Conservation (phyloP, 2,113 vertebrate genomes). For the Catharus fuscescens region DNA sequence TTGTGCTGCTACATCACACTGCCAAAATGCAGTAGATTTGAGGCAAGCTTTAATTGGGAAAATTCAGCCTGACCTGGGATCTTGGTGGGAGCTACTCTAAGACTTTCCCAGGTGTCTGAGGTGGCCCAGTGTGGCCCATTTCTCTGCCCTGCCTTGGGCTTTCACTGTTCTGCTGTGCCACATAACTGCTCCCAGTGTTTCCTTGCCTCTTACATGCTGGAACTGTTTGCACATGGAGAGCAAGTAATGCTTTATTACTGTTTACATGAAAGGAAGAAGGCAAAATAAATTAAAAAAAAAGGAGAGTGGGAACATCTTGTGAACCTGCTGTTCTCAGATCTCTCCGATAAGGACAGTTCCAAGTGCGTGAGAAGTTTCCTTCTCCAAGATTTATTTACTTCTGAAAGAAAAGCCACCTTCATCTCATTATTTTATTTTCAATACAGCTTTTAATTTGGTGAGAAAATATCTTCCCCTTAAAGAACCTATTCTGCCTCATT, state of each 20-base stretch:
- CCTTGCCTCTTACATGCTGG: accelerated
- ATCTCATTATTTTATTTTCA: constrained; percentile 63
- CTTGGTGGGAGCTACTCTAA: neutral
- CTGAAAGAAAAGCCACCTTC: constrained; percentile 62
- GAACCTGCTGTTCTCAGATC: constrained; percentile 19
- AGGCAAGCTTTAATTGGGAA: neutral
- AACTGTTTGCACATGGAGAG: constrained; percentile 17
- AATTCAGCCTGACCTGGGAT: neutral
- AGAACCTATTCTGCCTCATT: constrained; percentile 75
- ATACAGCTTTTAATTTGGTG: constrained; percentile 71
- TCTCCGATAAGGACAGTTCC: constrained; percentile 16
- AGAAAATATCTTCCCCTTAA: constrained; percentile 72
- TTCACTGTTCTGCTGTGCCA: neutral
- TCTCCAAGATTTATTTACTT: constrained; percentile 62
- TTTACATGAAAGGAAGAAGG: constrained; percentile 39
- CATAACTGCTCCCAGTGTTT: neutral
- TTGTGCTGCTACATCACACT: neutral
- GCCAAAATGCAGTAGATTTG: neutral
- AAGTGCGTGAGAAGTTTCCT: constrained; percentile 59
- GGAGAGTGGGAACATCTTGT: neutral
- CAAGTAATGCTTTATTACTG: constrained; percentile 31
- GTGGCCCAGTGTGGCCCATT: neutral
- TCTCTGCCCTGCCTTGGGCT: neutral
- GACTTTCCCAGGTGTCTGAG: neutral
- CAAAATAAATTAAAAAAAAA: neutral